Base-by-base conservation (phyloP, 2,797 vertebrate genomes). In the Scyliorhinus canicula region DNA sequence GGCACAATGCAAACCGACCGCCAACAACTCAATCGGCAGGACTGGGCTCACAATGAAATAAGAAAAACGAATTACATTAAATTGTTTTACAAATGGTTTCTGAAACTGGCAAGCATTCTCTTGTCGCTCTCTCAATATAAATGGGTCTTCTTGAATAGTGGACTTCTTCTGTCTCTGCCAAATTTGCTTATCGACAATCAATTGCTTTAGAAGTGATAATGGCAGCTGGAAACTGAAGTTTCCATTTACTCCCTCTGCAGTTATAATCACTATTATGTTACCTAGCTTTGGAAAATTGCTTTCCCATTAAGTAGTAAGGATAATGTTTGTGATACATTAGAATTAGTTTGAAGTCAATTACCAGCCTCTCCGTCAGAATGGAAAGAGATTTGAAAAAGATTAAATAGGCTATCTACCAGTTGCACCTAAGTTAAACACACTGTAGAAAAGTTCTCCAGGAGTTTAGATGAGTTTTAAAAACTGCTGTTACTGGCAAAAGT, bases 321-420 rank as follows among this genome's bases (percentile, higher is more conserved):
- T 82, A 40, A 79, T 71, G 47, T 77, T 90, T 74, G 84, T 63
- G 74, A 67, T 93, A 31, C n/a, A 63, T 84, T 85, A 79, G 71
- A 65, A 63, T 90, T 77, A 35, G 65, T 11, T 84, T 44, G 11
- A 60, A 55, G 35, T 93, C 65, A 67, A 77, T 84, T 95, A 71
- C 71, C 19, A 31, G 55, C 24, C 95, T 95, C 94, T 65, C 95
- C 85, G 47, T 95, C 71, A 84, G 21, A 31, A 28, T 28, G 50
- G 24, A 50, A 95, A 63, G 44, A 16, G 24, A 9, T 47, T 69
- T 47, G 3, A 57, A 9, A 77, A 77, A 31, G 67, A 63, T 60
- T 31, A 55, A 90, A 21, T 21, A 16, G 63, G 52, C 31, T 55
- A 77, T 26, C 31, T 1, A 77, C 16, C 93, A 55, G 24, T n/a